Evolutionary conservation across 2,888 invertebrate species (phyloP), one percentile per base, ranked within the genome.

Genomic region (Pachycephus smyrnensis): DNA sequence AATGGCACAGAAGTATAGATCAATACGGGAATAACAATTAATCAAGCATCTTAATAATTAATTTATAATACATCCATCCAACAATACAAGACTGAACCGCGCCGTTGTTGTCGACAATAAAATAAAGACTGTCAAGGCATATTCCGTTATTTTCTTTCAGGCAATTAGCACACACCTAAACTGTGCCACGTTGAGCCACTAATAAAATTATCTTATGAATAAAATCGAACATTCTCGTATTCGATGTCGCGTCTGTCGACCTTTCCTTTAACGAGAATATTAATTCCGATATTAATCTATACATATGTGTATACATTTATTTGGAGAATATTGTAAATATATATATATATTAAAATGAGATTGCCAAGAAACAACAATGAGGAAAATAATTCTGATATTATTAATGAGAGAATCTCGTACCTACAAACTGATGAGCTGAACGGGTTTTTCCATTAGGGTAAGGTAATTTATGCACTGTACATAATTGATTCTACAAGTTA

Each of bases 401-500:
- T 74, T n/a, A n/a, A n/a, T 69, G 40, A 77, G 55, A 73, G 68
- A 78, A 68, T 71, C 73, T 77, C 77, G 69, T 82, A 82, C 81
- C 82, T 82, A 82, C 79, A 82, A 82, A 82, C 81, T 80, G 78
- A 76, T 69, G 73, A 73, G 73, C 76, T 80, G 76, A 79, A 77
- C 76, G 69, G 78, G 55, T 55, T 55, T 81, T 79, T 83, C 81
- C 75, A 75, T 82, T 77, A 82, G 78, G 77, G 80, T 82, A 80
- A 75, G 80, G 81, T 80, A 82, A 55, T 55, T 82, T 80, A 83
- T 83, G 84, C 81, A 84, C 85, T 86, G 86, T 86, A 86, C 84
- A 86, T 83, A 84, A 86, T 85, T 85, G 83, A 84, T 84, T 84
- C 86, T 86, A 86, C 81, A 80, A 83, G 80, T 84, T 84, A 82